Base-by-base conservation (phyloP, 1,140 invertebrate genomes). In the Apocrypta bakeri region DNA sequence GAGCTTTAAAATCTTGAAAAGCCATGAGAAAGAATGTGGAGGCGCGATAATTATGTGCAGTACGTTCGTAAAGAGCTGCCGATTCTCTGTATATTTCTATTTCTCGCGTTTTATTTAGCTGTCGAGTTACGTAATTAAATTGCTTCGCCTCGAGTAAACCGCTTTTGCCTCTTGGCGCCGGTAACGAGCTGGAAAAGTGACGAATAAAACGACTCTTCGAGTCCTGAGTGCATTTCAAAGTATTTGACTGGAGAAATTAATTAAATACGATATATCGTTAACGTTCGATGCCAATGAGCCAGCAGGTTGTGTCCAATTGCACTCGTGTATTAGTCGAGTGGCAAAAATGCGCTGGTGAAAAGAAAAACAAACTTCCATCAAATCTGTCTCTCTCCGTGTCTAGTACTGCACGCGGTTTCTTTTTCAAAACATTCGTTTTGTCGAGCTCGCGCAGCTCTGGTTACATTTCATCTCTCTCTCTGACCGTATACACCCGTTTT, bases 191-290 rank as follows among this genome's bases (percentile, higher is more conserved):
- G 73, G 81, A 48, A 79, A 71, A 79, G 64, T 25, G 42, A 56
- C 14, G 42, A 74, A 61, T 48, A 74, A 74, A 74, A 29, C 63
- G 37, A 82, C 79, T 78, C 84, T 82, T 80, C 75, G 82, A 68
- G 83, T 81, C 73, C 84, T 56, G 48, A 56, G 78, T 82, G 83
- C 83, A 86, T 85, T 25, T 56, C 40, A 27, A 9, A 21, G n/a
- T 56, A 74, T 74, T 74, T 25, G 72, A 74, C 56, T 56, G 56
- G 40, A 14, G 12, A 31, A 56, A 74, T 74, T 74, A 74, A 74
- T 74, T 48, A 74, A 74, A 56, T 31, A 29, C 27, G 21, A 17
- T 66, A 21, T 12, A 25, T 27, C 27, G 25, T 24, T 21, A 4
- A 4, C 33, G 48, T 2, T 17, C 48, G 63, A 66, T 66, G 9